phyloP scores from a whole-genome alignment of 2,888 invertebrate species.

The Myathropa florea region DNA sequence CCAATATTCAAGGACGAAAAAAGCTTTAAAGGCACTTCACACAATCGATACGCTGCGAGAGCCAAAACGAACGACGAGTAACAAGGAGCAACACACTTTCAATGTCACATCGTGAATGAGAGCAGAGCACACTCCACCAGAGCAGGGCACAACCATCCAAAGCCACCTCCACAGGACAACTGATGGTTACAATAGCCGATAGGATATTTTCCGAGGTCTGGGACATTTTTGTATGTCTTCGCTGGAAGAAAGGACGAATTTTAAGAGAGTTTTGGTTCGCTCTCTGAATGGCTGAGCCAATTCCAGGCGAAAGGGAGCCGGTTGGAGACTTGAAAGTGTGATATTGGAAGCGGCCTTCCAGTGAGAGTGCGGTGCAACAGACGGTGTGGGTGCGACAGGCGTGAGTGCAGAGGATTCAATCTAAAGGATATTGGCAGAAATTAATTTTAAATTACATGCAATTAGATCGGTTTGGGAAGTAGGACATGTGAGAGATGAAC shows the following conservation, averaged over 20 bases:
- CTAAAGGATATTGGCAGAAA: background rate
- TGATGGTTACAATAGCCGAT: conserved; percentile 3
- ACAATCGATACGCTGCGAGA: background rate
- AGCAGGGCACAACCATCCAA: background rate
- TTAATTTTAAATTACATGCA: background rate
- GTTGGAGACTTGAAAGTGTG: conserved; percentile 22
- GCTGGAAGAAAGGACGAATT: background rate
- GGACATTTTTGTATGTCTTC: conserved; percentile 9
- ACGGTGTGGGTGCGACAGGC: background rate
- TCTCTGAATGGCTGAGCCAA: background rate
- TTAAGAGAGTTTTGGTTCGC: background rate
- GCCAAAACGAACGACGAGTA: background rate
- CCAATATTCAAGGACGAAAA: background rate
- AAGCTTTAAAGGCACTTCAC: background rate
- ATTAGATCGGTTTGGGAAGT: background rate
- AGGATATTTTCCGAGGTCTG: background rate
- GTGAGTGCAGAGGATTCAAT: background rate
- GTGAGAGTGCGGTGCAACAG: background rate
- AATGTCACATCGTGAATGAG: background rate
- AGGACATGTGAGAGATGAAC: background rate
- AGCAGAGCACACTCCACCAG: background rate
- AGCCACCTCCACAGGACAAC: conserved; percentile 2
- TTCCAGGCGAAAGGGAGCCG: background rate
- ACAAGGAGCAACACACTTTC: background rate
- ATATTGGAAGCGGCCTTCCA: background rate